Evolutionary conservation across 2,113 vertebrate species (phyloP).

Genomic region (Corythaixoides concolor): DNA sequence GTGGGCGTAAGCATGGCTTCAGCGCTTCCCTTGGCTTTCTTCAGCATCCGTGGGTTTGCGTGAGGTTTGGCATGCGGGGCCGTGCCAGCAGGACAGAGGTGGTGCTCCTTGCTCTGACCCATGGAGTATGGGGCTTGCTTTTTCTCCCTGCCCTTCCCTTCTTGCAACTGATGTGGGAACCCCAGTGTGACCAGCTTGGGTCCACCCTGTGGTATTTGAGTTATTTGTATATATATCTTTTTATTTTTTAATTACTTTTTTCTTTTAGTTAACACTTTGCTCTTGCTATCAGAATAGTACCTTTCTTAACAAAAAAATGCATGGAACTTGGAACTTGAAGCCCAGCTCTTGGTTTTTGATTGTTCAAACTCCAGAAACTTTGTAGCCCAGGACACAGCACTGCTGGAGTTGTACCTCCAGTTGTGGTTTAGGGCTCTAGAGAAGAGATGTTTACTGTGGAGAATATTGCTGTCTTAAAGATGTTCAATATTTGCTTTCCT

Average conservation of each 20-base stretch:
- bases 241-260: too few relatives aligned
- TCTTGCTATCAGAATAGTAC: neutral
- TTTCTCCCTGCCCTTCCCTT: neutral
- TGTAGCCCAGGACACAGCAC: neutral
- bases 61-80: neutral
- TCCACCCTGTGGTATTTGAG: neutral
- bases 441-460: neutral
- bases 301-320: neutral
- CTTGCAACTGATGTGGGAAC: neutral
- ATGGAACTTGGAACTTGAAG: neutral
- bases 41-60: fast-evolving
- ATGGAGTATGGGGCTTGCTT: fast-evolving
- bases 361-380: neutral
- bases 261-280: neutral
- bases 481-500: neutral
- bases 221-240: fast-evolving
- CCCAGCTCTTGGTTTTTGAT: neutral
- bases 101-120: neutral
- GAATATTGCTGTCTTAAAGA: neutral
- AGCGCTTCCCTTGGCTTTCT: neutral
- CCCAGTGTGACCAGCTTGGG: neutral
- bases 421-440: neutral
- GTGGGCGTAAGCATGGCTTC: neutral
- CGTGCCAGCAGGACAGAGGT: fast-evolving
- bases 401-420: neutral